Evolutionary conservation across 1,140 invertebrate species (phyloP), one percentile per base, ranked within the genome.

Genomic region (Oncopeltus fasciatus): DNA sequence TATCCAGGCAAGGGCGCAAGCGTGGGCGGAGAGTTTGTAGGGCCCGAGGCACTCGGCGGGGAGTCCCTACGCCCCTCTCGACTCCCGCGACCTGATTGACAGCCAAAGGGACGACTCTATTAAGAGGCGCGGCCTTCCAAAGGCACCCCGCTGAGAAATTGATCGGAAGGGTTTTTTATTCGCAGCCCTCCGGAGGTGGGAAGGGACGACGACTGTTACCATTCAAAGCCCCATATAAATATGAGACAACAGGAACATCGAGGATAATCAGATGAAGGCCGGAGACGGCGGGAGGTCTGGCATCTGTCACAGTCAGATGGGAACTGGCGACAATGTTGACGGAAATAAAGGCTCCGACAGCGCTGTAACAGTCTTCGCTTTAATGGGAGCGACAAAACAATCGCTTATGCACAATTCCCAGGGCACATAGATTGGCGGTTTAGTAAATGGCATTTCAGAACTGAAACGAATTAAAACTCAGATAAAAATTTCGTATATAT

Each of bases 121-220:
- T 24, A 53, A 53, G 24, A 24, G 31, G 5, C 14, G 14, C 31
- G 14, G 5, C 31, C 5, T 38, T 38, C 14, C 49, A 53, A 2
- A 9, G 49, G 21, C 49, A 1, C 14, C 49, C 49, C 49, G 49
- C 49, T 53, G 49, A 24, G 18, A 24, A 53, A 53, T 53, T 53
- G 49, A 53, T 53, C 49, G 49, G 9, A 53, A 53, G 49, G 49
- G 49, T 2, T 53, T 53, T 53, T 24, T 46, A n/a, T 38, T 38
- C 31, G 5, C 14, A 5, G 5, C 14, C 31, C 5, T 38, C 14
- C 31, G 2, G 24, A 53, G 49, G 49, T 53, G 49, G 31, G 31
- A 38, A 38, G 31, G 31, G 31, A 8, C 31, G 31, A 38, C 31
- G 31, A 38, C 31, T 38, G 5, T 38, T 38, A 8, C 31, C 5